Percentiles rank a stretch among this genome's conserved stretches.
Evolutionary conservation across 2,113 vertebrate species (phyloP).

Genomic region (Caretta caretta): DNA sequence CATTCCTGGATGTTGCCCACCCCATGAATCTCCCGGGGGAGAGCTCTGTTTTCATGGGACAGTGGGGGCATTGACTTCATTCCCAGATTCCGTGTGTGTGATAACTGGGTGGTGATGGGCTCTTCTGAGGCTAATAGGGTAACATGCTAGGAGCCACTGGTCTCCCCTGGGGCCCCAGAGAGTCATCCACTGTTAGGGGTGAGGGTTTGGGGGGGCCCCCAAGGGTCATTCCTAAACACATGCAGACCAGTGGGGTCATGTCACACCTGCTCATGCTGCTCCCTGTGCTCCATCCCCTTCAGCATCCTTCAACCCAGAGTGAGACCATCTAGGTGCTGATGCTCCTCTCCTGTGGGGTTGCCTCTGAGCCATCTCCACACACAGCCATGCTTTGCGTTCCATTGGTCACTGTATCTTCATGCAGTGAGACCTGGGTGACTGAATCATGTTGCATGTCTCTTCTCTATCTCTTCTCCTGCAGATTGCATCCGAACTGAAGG

Average conservation of each 20-base stretch:
- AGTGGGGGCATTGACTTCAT: neutral
- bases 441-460: neutral
- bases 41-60: neutral
- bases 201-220: fast-evolving
- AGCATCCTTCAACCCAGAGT: neutral
- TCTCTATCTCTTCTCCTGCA: slow-evolving; percentile 41
- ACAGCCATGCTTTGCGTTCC: neutral
- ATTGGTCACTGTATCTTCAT: neutral
- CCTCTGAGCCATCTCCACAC: neutral
- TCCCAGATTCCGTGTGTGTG: neutral
- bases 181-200: neutral
- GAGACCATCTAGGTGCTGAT: neutral
- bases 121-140: neutral
- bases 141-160: neutral
- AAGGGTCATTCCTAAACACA: neutral
- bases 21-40: neutral
- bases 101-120: neutral
- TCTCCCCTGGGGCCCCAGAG: neutral
- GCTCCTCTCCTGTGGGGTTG: neutral
- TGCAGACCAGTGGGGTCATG: fast-evolving
- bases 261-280: neutral
- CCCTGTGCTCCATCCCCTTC: neutral
- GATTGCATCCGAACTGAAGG: slow-evolving; percentile 82
- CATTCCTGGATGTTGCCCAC: neutral
- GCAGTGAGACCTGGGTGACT: neutral